A percentile compares a stretch with the other conserved stretches of the same genome.
phyloP scores from a whole-genome alignment of 2,888 invertebrate species.

The Tetramorium bicarinatum region DNA sequence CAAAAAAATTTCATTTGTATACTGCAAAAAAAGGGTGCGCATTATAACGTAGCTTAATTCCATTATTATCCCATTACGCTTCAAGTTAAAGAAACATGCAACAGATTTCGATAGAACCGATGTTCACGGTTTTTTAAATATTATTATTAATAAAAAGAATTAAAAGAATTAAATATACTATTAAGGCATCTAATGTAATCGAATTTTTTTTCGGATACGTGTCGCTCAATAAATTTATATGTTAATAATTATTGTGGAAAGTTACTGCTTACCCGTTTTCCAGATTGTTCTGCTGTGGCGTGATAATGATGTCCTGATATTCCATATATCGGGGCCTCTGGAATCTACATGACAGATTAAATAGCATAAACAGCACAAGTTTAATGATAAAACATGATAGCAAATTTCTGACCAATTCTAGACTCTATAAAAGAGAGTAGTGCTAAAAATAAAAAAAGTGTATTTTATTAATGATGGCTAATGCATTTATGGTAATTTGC shows the following conservation, averaged over 20 bases:
- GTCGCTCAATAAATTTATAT: background rate
- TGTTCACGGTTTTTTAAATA: background rate
- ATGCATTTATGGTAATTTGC: background rate
- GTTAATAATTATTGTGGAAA: background rate
- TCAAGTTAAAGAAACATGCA: background rate
- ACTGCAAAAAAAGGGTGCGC: background rate
- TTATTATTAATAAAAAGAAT: background rate
- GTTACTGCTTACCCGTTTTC: conserved; percentile 86
- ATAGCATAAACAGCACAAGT: background rate
- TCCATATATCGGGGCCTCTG: conserved; percentile 88
- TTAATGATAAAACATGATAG: background rate
- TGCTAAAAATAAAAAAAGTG: background rate
- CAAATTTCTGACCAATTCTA: background rate
- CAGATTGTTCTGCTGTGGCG: conserved; percentile 87
- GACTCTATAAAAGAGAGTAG: background rate
- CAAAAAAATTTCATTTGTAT: conserved; percentile 14
- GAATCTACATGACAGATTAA: conserved; percentile 83
- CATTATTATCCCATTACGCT: background rate
- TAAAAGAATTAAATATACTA: background rate
- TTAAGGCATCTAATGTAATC: background rate
- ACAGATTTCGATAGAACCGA: background rate
- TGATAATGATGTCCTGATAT: conserved; percentile 89
- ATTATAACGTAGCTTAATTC: conserved; percentile 9
- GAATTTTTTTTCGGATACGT: background rate
- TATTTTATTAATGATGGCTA: background rate